Evolutionary conservation across 2,797 vertebrate genomes (phyloP).

Genomic region (Chrosomus eos): DNA sequence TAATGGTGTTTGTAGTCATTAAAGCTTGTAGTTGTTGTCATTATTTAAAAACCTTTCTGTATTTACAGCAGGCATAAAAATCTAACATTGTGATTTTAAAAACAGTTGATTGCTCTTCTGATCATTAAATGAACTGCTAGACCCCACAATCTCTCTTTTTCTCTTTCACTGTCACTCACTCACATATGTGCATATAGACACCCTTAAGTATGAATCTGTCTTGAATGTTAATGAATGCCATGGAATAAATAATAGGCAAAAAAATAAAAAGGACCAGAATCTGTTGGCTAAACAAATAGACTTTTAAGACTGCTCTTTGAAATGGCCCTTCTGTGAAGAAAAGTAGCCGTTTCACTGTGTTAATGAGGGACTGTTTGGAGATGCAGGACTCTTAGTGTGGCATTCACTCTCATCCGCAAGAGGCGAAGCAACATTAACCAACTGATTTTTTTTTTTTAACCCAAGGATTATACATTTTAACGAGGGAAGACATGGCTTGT

Average conservation of each 20-base stretch:
- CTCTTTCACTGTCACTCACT: conserved; percentile 31
- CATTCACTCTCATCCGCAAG: conserved; percentile 61
- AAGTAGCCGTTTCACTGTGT: conserved; percentile 56
- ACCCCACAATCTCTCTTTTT: not conserved
- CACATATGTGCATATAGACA: conserved; percentile 31
- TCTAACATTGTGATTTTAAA: conserved; percentile 18
- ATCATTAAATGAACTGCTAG: conserved; percentile 44
- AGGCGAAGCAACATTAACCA: conserved; percentile 62
- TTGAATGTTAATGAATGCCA: conserved; percentile 29
- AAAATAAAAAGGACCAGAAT: conserved; percentile 34
- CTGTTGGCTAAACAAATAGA: conserved; percentile 62
- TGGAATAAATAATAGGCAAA: conserved; percentile 46
- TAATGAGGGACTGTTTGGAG: conserved; percentile 64
- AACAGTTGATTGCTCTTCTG: conserved; percentile 61
- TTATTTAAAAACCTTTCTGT: conserved; percentile 40
- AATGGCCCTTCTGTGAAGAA: conserved; percentile 58
- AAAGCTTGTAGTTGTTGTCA: not conserved
- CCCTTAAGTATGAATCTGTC: conserved; percentile 50
- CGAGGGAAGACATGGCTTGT: conserved; percentile 81
- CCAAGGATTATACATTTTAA: conserved; percentile 78
- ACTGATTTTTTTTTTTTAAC: conserved; percentile 64
- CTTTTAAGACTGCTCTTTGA: conserved; percentile 59
- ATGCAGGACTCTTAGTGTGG: conserved; percentile 56
- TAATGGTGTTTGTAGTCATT: not conserved
- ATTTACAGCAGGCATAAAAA: conserved; percentile 35